Percentiles rank a stretch among this genome's conserved stretches.
phyloP scores from a whole-genome alignment of 2,113 vertebrate genomes.

The Ornithorhynchus anatinus region DNA sequence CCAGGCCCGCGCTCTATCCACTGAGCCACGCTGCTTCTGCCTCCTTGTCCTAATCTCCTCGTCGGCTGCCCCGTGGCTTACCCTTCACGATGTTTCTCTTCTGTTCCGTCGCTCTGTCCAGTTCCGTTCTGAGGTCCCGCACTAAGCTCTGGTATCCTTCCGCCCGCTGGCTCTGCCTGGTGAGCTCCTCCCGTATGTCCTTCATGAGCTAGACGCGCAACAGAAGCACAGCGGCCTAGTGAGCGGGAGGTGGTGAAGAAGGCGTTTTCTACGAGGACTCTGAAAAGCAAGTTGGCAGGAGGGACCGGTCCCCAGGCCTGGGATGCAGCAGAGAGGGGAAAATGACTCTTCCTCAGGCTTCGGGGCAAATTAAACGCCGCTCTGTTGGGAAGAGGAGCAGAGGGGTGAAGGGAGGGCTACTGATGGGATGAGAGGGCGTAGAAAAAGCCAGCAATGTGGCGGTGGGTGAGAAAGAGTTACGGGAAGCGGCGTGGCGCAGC shows the following conservation, averaged over 20 bases:
- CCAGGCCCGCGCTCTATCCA: neutral
- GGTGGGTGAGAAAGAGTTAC: no score
- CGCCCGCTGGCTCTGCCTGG: conserved; percentile 62
- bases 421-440: no score
- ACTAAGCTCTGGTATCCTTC: conserved; percentile 60
- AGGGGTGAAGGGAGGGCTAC: neutral
- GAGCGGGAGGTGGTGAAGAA: neutral
- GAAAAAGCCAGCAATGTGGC: no score
- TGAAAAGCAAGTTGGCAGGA: neutral
- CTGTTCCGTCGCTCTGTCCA: conserved; percentile 48
- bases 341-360: neutral
- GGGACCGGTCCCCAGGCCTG: neutral
- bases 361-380: neutral
- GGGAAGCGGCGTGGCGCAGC: no score
- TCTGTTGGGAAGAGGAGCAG: no score
- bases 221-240: no score
- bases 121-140: conserved; percentile 63
- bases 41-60: fast-evolving
- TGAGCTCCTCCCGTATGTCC: conserved; percentile 53
- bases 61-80: neutral
- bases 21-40: neutral
- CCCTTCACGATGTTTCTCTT: conserved; percentile 63
- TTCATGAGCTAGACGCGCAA: conserved; percentile 59
- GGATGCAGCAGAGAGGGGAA: neutral
- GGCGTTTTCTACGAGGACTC: neutral